These are phyloP conservation scores for Columba guinea DNA, from an alignment of 2,797 vertebrate species.

Conservation along the genomic window DNA sequence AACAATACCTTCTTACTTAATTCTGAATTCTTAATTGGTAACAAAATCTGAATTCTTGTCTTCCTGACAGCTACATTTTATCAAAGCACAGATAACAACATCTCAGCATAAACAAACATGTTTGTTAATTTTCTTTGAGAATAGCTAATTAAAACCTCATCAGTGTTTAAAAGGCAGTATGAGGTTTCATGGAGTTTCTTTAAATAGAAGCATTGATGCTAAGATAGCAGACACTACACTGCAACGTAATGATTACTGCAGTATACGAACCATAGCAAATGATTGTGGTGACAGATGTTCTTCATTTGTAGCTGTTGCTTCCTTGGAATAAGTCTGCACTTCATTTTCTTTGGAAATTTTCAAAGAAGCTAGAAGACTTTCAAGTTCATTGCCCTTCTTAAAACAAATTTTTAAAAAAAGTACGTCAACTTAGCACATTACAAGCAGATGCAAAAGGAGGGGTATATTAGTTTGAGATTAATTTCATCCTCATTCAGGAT, in stretches of 20 bases:
- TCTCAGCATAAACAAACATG: background rate
- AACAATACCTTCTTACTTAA: background rate
- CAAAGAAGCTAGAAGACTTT: constrained; percentile 88
- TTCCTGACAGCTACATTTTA: background rate
- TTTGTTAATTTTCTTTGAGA: background rate
- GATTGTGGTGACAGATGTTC: constrained; percentile 94
- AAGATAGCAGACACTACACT: background rate
- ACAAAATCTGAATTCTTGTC: background rate
- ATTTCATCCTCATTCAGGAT: background rate
- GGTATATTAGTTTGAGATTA: background rate
- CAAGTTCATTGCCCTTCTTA: constrained; percentile 83
- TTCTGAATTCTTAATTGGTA: background rate
- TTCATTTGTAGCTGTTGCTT: constrained; percentile 71
- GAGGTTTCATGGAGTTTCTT: background rate
- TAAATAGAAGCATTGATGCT: background rate
- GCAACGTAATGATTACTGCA: background rate
- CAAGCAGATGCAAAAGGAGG: background rate
- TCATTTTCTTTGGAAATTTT: constrained; percentile 85
- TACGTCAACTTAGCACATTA: background rate
- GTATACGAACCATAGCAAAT: constrained; percentile 90
- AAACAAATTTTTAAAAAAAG: background rate
- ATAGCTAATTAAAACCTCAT: background rate
- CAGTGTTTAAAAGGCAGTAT: background rate
- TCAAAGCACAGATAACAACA: background rate
- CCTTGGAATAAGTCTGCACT: constrained; percentile 65